A percentile compares a stretch with the other conserved stretches of the same genome.
Evolutionary conservation across 2,888 invertebrate species (phyloP).

Genomic region (Stratiomys singularior): DNA sequence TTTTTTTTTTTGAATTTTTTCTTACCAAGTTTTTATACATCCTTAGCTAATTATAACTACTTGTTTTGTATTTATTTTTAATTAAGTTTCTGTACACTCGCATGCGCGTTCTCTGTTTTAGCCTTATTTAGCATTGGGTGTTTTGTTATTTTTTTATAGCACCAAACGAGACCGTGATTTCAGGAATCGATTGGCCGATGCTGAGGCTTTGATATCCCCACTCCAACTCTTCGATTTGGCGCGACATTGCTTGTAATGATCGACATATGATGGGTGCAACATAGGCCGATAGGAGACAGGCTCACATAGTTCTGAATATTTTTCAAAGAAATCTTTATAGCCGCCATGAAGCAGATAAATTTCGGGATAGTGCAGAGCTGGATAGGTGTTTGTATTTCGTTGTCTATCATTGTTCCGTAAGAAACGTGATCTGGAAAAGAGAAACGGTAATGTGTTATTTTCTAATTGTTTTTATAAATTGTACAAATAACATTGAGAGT

Average conservation of each 20-base stretch:
- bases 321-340: constrained; percentile 84
- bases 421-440: constrained; percentile 75
- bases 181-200: constrained; percentile 60
- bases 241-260: constrained; percentile 78
- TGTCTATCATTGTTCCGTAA: constrained; percentile 86
- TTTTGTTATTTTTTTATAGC: constrained; percentile 56
- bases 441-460: too few species aligned
- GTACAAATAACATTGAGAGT: too few species aligned
- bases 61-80: background rate
- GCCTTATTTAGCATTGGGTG: background rate
- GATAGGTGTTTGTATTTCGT: constrained; percentile 83
- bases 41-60: background rate
- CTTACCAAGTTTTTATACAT: constrained; percentile 35
- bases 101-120: too few species aligned
- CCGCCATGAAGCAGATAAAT: constrained; percentile 93
- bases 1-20: constrained; percentile 14
- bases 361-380: constrained; percentile 89
- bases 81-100: too few species aligned
- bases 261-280: constrained; percentile 82
- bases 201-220: constrained; percentile 62
- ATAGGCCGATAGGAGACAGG: constrained; percentile 85
- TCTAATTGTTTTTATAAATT: too few species aligned
- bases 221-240: constrained; percentile 81
- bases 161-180: constrained; percentile 64
- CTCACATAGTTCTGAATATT: constrained; percentile 74